Percentiles rank a stretch among this genome's conserved stretches.
phyloP scores from a whole-genome alignment of 2,113 vertebrate genomes.

The Isurus oxyrinchus region DNA sequence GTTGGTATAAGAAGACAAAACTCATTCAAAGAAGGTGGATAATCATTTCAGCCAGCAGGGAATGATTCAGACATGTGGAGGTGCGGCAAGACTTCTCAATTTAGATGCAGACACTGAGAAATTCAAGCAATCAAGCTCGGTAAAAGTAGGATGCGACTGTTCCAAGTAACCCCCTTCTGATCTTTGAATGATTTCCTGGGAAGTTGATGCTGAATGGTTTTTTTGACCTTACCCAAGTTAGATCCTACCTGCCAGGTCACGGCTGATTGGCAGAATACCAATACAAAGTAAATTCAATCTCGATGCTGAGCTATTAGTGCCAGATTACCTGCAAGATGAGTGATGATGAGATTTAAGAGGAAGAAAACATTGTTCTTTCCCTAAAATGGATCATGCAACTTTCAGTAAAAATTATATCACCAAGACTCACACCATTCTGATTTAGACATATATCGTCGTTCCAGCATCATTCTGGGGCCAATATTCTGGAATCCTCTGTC shows the following conservation, averaged over 20 bases:
- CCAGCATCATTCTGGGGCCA: too few species aligned
- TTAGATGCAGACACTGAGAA: neutral
- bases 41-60: neutral
- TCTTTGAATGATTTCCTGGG: neutral
- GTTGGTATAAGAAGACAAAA: neutral
- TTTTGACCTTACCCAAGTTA: neutral
- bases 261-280: neutral
- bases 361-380: neutral
- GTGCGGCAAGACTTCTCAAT: neutral
- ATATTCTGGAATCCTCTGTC: too few species aligned
- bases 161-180: neutral
- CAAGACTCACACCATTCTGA: too few species aligned
- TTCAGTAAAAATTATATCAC: too few species aligned
- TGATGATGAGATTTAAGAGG: neutral
- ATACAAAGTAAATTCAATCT: neutral
- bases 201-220: neutral
- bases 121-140: neutral
- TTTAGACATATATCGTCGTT: too few species aligned
- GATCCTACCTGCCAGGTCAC: neutral
- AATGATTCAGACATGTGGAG: neutral
- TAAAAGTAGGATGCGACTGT: neutral
- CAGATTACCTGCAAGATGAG: neutral
- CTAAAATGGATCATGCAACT: neutral
- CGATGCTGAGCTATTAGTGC: neutral
- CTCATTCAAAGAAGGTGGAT: neutral